phyloP scores from a whole-genome alignment of 2,888 invertebrate genomes.

The Agrypnus murinus region DNA sequence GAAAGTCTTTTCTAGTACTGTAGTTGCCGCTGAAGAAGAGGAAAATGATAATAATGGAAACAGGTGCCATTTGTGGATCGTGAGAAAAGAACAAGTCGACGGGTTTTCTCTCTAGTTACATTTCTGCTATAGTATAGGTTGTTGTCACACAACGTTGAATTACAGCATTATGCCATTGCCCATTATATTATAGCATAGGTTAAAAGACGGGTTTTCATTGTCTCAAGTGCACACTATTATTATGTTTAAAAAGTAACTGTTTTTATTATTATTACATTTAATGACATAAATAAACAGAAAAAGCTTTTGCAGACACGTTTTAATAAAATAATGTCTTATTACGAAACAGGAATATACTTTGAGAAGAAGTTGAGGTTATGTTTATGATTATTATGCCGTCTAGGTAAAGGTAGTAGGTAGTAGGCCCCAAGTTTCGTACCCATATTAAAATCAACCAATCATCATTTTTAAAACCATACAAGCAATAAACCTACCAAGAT shows the following conservation, averaged over 20 bases:
- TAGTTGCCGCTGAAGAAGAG: conserved; percentile 5
- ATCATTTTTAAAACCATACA: too few species aligned
- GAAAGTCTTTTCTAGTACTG: conserved; percentile 1
- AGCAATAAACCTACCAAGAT: conserved; percentile 14
- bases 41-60: conserved; percentile 22
- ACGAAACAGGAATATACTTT: too few species aligned
- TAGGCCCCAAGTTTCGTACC: too few species aligned
- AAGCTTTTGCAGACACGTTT: too few species aligned
- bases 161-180: conserved; percentile 19
- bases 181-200: conserved; percentile 10
- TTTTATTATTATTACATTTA: not conserved
- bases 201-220: conserved; percentile 24
- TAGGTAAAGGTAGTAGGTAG: too few species aligned
- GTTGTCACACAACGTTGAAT: conserved; percentile 41
- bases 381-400: too few species aligned
- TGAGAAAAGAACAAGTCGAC: conserved; percentile 51
- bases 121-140: conserved; percentile 46
- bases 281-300: not conserved
- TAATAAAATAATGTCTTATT: too few species aligned
- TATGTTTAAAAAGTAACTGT: conserved; percentile 14
- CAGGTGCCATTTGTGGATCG: conserved; percentile 55
- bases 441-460: too few species aligned
- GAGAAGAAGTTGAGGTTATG: too few species aligned
- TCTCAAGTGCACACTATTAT: conserved; percentile 18
- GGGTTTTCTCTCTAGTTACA: conserved; percentile 42